Evolutionary conservation across 2,113 vertebrate species (phyloP), one percentile per base, ranked within the genome.

Genomic region (Craseonycteris thonglongyai): DNA sequence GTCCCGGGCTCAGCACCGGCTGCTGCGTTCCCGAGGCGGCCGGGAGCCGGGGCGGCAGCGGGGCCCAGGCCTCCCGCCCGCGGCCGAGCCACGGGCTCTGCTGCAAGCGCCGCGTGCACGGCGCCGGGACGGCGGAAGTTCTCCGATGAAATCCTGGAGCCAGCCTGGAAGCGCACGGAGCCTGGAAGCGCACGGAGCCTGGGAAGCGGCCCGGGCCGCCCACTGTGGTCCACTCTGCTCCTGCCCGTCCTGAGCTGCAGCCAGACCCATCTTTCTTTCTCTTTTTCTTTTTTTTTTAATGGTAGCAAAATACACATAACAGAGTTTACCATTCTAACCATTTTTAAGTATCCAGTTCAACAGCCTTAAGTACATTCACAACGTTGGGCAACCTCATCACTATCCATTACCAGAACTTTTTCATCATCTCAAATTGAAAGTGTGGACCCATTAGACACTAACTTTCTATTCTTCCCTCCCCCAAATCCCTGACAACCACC

Each of bases 1-100:
- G 94, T 65, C 79, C 92, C 97, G 96, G 93, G 93, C 54, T 66
- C 88, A n/a, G 6, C 49, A 93, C 92, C 65, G 83, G 94, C 94
- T 94, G 82, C 96, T 93, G 80, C 79, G 19, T 38, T 28, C 0
- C 8, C 8, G 74, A 80, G 80, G 85, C 26, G 47, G 93, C 40
- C 66, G 76, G 91, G 69, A 54, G 86, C 21, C 88, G 58, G 78
- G 85, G n/a, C 66, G 47, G 96, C 90, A 97, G 59, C 87, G 92
- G 90, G 56, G 7, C 47, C 82, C 59, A 61, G 74, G 28, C 75
- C 76, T 54, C 54, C 45, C 24, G 18, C 40, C 24, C 1, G n/a
- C n/a, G n/a, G n/a, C n/a, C n/a, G 21, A 19, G 30, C 47, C 75
- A 15, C 1, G 40, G 28, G 38, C 47, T 89, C 33, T 40, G 71